Evolutionary conservation across 2,888 invertebrate species (phyloP), one percentile per base, ranked within the genome.

Genomic region (Aphidius colemani): DNA sequence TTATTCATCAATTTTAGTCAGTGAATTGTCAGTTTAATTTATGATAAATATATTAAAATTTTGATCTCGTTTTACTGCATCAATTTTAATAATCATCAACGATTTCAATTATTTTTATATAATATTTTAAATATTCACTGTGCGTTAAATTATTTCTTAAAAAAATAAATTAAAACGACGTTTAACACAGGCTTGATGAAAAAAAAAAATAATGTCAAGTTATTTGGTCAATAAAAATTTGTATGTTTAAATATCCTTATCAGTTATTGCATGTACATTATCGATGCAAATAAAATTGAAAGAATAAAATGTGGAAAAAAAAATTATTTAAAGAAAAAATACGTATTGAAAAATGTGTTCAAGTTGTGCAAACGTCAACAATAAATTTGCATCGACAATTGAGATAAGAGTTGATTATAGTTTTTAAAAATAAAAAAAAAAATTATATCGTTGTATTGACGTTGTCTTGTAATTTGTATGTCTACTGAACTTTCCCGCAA

Each of bases 61-160:
- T 46, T 40, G 41, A 56, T 55, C 61, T 43, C 48, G 49, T 61
- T 48, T 41, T n/a, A 10, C 55, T 30, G 55, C 43, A 61, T 61
- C 61, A 61, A 61, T 61, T 61, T 43, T 43, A 56, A 61, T 61
- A 61, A 61, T 41, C 30, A 61, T 50, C 55, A 49, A 7, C 8
- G 41, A 48, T 18, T 7, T 43, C 55, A 61, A 61, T 61, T 41
- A 49, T 49, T 39, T 55, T 57, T 57, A 57, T 57, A 46, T 10
- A 30, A 30, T 30, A 30, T 30, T 30, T 30, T 5, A 30, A 2
- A 30, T 30, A 40, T n/a, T 53, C 1, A 39, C 4, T 53, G 3
- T 7, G 18, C 9, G 40, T 39, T 39, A 4, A 8, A 30, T 10
- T 9, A 8, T 9, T 53, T 51, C 39, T 51, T 13, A 30, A 18